Percentiles rank a stretch among this genome's conserved stretches.
phyloP scores from a whole-genome alignment of 2,888 invertebrate genomes.

The Yponomeuta malinellus region DNA sequence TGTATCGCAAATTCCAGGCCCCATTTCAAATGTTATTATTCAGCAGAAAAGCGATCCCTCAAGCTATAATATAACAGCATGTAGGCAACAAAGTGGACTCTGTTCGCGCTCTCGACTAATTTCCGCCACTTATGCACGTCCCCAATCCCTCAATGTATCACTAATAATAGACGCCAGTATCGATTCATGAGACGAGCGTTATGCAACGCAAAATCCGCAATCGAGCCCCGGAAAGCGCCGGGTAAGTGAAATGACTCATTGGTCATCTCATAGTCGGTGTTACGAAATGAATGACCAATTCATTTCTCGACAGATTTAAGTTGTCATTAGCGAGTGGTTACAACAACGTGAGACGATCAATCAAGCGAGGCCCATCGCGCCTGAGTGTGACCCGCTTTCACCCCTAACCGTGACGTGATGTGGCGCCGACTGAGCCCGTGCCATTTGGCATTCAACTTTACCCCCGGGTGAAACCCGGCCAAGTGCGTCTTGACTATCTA shows the following conservation, averaged over 20 bases:
- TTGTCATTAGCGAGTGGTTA: neutral
- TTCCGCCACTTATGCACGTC: conserved; percentile 13
- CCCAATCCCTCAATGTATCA: neutral
- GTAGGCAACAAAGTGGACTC: neutral
- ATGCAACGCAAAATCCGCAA: neutral
- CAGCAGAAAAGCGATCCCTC: too few species aligned
- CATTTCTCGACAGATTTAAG: neutral
- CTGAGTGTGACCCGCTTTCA: neutral
- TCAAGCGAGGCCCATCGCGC: neutral
- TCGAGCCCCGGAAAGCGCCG: neutral
- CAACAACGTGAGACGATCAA: neutral
- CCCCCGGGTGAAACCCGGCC: too few species aligned
- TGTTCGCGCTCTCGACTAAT: neutral
- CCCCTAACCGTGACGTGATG: neutral
- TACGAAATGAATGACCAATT: neutral
- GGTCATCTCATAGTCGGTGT: neutral
- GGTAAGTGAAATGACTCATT: neutral
- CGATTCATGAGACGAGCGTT: conserved; percentile 1
- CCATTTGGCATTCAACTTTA: neutral
- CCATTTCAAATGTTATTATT: too few species aligned
- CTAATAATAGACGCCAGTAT: conserved; percentile 10
- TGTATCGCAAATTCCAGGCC: too few species aligned
- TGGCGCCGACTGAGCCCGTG: neutral
- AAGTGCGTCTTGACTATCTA: too few species aligned
- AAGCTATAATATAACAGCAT: neutral